Percentiles rank a stretch among this genome's conserved stretches.
phyloP scores from a whole-genome alignment of 2,888 invertebrate species.

The Disparrhopalites patrizii region DNA sequence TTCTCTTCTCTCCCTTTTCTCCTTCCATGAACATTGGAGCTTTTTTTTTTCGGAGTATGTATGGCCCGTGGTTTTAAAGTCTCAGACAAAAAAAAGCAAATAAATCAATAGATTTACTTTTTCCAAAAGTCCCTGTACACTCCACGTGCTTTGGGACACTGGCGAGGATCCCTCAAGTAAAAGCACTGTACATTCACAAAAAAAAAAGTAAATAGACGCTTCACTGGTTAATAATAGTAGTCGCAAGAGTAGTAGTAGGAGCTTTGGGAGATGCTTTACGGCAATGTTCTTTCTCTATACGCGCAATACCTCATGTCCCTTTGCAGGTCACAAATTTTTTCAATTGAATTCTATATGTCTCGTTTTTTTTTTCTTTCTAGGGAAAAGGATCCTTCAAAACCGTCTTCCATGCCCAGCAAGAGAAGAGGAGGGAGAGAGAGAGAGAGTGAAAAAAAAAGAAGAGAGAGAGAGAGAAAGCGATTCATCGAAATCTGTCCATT shows the following conservation, averaged over 20 bases:
- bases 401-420: slow-evolving; percentile 21
- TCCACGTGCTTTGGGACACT: too few species aligned
- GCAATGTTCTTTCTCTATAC: neutral
- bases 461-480: slow-evolving; percentile 1
- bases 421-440: too few species aligned
- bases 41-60: too few species aligned
- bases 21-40: slow-evolving; percentile 10
- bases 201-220: slow-evolving; percentile 26
- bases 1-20: too few species aligned
- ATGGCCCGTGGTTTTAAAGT: too few species aligned
- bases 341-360: slow-evolving; percentile 20
- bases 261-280: neutral
- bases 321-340: slow-evolving; percentile 20
- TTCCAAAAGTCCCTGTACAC: too few species aligned
- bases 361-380: slow-evolving; percentile 20
- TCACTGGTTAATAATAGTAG: slow-evolving; percentile 19
- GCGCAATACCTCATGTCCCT: neutral
- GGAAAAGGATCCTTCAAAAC: slow-evolving; percentile 25
- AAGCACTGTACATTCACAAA: too few species aligned
- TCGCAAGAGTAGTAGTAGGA: too few species aligned
- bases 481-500: neutral
- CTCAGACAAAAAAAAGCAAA: slow-evolving; percentile 1
- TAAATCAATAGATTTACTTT: slow-evolving; percentile 26
- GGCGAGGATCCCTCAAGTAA: too few species aligned
- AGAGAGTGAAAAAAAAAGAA: neutral